Evolutionary conservation across 2,888 invertebrate species (phyloP).

Genomic region (Catocala fraxini): DNA sequence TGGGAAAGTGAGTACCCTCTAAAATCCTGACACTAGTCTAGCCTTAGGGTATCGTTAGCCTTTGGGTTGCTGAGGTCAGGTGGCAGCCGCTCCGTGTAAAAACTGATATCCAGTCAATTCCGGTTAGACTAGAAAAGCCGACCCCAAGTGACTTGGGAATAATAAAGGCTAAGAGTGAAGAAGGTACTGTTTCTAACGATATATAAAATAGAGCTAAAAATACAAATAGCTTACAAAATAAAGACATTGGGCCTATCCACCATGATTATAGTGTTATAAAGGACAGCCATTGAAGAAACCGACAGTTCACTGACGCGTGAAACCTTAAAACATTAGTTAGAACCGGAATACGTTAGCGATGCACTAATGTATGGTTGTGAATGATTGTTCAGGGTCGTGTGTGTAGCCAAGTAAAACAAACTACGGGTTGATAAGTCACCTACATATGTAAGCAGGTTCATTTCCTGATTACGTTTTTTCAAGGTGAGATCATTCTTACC

Average conservation of each 20-base stretch:
- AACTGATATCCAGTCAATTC: too few relatives aligned
- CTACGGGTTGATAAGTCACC: not conserved
- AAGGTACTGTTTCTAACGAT: too few relatives aligned
- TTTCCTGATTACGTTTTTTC: too few relatives aligned
- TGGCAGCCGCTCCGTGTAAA: too few relatives aligned
- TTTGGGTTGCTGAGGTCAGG: too few relatives aligned
- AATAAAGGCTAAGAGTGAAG: too few relatives aligned
- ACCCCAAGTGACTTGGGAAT: too few relatives aligned
- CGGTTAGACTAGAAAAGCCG: too few relatives aligned
- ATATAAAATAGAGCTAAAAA: not conserved
- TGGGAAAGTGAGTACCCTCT: too few relatives aligned
- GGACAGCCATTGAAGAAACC: slow-evolving; percentile 25
- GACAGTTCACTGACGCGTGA: slow-evolving; percentile 28
- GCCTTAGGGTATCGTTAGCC: too few relatives aligned
- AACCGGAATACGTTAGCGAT: slow-evolving; percentile 26
- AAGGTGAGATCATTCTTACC: too few relatives aligned
- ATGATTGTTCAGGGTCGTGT: slow-evolving; percentile 25
- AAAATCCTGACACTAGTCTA: too few relatives aligned
- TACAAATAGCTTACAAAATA: slow-evolving; percentile 3
- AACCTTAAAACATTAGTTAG: slow-evolving; percentile 29
- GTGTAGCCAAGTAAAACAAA: slow-evolving; percentile 17
- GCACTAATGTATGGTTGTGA: slow-evolving; percentile 11
- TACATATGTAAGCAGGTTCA: not conserved
- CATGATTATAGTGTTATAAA: slow-evolving; percentile 18
- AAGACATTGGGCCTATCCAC: slow-evolving; percentile 3